Evolutionary conservation across 2,888 invertebrate genomes (phyloP), one percentile per base, ranked within the genome.

Genomic region (Lithophane semibrunnea): DNA sequence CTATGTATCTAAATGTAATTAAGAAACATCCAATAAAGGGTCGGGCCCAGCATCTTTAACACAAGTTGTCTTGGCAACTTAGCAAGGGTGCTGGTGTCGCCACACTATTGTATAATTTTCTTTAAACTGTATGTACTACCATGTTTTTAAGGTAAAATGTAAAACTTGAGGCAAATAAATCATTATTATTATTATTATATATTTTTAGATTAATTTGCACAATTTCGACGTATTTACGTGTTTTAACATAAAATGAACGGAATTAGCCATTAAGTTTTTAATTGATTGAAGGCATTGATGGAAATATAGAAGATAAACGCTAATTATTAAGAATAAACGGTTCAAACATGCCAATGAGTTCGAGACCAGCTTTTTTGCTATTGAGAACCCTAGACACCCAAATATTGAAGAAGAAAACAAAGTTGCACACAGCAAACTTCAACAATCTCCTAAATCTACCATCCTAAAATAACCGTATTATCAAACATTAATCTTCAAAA

Each of bases 401-500:
- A 52, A 52, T 56, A 37, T 21, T 37, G 9, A 13, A 42, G 0
- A 54, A 56, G 1, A 61, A 68, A 69, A 42, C 21, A 63, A 72
- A 49, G 13, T 5, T 63, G 12, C 16, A 52, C 13, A 63, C 12
- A 24, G 75, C 8, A 58, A 10, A 63, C 37, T 29, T 18, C 29
- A 67, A 42, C 24, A 60, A 66, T 52, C 37, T 49, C 47, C n/a
- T 61, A 72, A 77, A 71, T 49, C 42, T 68, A 68, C 66, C n/a
- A 61, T 24, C 29, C 68, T 18, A 64, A 79, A 75, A 82, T 61
- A 52, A 16, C 49, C 56, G 61, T 63, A 76, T 75, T 81, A 86
- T 70, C 64, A 75, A n/a, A 61, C 84, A 79, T 88, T 82, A 88
- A 88, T 88, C 81, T 85, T 84, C 49, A 75, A 81, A 83, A 80